Conservation (phyloP, 2,888 invertebrate genomes). For the Xylota segnis region DNA sequence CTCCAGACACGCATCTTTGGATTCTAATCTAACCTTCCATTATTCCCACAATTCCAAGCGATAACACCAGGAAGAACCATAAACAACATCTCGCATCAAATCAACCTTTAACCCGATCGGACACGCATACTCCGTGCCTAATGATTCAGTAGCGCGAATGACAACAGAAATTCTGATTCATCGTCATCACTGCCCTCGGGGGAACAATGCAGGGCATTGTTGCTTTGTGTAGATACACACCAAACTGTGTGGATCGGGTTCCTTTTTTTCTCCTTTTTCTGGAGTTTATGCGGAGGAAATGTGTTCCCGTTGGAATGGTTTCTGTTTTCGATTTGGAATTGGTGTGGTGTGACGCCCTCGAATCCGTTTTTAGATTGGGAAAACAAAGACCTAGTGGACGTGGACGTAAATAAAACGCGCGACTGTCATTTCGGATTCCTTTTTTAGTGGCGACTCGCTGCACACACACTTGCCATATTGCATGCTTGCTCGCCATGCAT, state of each 20-base stretch:
- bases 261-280: not conserved
- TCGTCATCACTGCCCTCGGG: constrained; percentile 11
- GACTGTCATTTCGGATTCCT: not conserved
- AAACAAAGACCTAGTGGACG: constrained; percentile 4
- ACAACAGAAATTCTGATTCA: constrained; percentile 60
- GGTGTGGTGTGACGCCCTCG: constrained; percentile 18
- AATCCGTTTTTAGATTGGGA: not conserved
- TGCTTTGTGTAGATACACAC: constrained; percentile 12
- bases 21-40: constrained; percentile 35
- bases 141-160: constrained; percentile 29
- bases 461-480: too few species aligned
- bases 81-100: constrained; percentile 46
- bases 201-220: constrained; percentile 47
- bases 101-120: constrained; percentile 64
- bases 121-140: constrained; percentile 46
- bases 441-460: not conserved
- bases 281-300: not conserved
- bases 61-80: constrained; percentile 33
- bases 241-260: not conserved
- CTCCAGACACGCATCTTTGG: constrained; percentile 10
- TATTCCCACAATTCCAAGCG: constrained; percentile 6
- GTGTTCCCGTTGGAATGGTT: constrained; percentile 4
- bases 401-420: not conserved
- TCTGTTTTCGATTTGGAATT: not conserved
- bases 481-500: too few species aligned